Percentiles rank a stretch among this genome's conserved stretches.
Evolutionary conservation across 1,140 invertebrate species (phyloP).

Genomic region (Zophobas atratus): DNA sequence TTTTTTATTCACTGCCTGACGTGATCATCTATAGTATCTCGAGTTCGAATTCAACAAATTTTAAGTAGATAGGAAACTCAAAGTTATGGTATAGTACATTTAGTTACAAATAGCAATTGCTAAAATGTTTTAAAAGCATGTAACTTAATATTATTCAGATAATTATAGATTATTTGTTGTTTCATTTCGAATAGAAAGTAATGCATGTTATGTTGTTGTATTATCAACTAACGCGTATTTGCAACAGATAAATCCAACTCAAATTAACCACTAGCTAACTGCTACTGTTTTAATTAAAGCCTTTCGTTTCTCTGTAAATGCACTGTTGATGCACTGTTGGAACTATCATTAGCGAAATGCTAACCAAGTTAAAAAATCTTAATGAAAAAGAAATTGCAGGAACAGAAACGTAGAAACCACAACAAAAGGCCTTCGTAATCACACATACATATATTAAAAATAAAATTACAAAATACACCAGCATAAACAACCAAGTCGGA

Average conservation of each 20-base stretch:
- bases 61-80: too few species aligned
- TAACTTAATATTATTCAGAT: too few species aligned
- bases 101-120: too few species aligned
- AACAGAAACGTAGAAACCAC: conserved; percentile 7
- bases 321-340: not conserved
- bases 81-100: too few species aligned
- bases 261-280: too few species aligned
- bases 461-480: conserved; percentile 36
- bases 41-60: too few species aligned
- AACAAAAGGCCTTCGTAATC: conserved; percentile 41
- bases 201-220: not conserved
- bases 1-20: too few species aligned
- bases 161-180: too few species aligned
- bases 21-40: too few species aligned
- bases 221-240: not conserved
- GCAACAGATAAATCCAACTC: not conserved
- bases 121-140: too few species aligned
- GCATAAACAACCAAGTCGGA: conserved; percentile 16
- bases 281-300: not conserved
- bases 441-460: conserved; percentile 43
- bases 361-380: conserved; percentile 40
- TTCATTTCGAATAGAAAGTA: too few species aligned
- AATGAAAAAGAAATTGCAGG: conserved; percentile 31
- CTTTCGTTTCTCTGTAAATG: conserved; percentile 19
- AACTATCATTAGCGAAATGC: conserved; percentile 24